These are phyloP conservation scores for Oreotrochilus melanogaster DNA, from an alignment of 2,113 vertebrate species.

Conservation along the genomic window DNA sequence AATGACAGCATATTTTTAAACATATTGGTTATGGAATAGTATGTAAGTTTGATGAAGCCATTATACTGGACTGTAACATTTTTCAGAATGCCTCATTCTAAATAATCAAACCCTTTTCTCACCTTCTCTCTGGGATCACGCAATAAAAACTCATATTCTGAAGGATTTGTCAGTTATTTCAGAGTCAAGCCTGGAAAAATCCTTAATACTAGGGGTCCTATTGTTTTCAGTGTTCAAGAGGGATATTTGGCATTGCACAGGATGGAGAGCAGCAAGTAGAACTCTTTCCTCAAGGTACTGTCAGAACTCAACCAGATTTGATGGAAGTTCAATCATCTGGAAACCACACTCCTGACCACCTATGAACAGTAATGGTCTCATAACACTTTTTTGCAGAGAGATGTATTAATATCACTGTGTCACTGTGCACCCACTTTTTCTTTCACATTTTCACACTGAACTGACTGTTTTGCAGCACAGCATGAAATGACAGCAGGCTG, in stretches of 20 bases:
- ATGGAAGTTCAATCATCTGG: neutral
- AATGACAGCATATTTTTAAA: conserved; percentile 4
- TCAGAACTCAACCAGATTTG: neutral
- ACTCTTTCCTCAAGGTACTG: neutral
- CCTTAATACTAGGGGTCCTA: neutral
- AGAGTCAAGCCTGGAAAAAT: neutral
- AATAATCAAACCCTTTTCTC: neutral
- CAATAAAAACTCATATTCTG: neutral
- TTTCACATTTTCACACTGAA: neutral
- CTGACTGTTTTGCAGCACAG: neutral
- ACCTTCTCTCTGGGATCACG: neutral
- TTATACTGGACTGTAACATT: neutral
- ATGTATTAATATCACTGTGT: neutral
- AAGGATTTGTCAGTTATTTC: neutral
- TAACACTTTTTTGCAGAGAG: neutral
- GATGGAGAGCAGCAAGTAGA: neutral
- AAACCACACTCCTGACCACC: neutral
- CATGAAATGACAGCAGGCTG: accelerated
- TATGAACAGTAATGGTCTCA: neutral
- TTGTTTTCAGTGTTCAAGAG: neutral
- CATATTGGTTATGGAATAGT: neutral
- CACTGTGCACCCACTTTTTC: neutral
- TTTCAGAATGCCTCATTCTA: neutral
- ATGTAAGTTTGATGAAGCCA: neutral
- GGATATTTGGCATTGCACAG: neutral